phyloP scores from a whole-genome alignment of 2,113 vertebrate genomes.

The Capreolus pygargus region DNA sequence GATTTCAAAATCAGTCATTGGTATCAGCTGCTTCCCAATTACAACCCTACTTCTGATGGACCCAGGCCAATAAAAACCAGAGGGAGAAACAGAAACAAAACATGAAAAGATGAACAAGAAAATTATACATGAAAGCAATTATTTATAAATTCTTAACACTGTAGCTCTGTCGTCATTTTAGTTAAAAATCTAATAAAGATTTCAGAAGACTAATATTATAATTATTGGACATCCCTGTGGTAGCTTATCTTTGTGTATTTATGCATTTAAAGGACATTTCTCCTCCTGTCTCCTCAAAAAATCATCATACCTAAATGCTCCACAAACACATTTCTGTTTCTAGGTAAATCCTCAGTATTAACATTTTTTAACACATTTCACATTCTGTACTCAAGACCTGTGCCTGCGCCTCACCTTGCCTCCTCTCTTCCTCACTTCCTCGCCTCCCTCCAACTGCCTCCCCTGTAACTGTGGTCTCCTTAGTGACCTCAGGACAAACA shows the following conservation, averaged over 20 bases:
- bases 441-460: conserved; percentile 21
- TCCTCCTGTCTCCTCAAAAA: too few species aligned
- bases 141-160: neutral
- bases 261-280: neutral
- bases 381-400: neutral
- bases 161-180: neutral
- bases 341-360: neutral
- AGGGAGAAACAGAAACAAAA: neutral
- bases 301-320: neutral
- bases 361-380: neutral
- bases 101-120: neutral
- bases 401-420: neutral
- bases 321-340: neutral
- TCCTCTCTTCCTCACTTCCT: neutral
- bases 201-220: neutral
- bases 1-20: neutral
- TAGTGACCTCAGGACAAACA: conserved; percentile 1
- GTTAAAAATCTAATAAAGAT: neutral
- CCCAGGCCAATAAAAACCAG: neutral
- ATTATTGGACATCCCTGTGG: neutral
- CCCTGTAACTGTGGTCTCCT: conserved; percentile 26
- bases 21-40: neutral
- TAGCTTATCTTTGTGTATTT: neutral
- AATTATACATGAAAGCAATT: neutral
- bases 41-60: neutral